These are phyloP conservation scores for Australoheros facetus DNA, from an alignment of 2,797 vertebrate genomes.

Conservation along the genomic window DNA sequence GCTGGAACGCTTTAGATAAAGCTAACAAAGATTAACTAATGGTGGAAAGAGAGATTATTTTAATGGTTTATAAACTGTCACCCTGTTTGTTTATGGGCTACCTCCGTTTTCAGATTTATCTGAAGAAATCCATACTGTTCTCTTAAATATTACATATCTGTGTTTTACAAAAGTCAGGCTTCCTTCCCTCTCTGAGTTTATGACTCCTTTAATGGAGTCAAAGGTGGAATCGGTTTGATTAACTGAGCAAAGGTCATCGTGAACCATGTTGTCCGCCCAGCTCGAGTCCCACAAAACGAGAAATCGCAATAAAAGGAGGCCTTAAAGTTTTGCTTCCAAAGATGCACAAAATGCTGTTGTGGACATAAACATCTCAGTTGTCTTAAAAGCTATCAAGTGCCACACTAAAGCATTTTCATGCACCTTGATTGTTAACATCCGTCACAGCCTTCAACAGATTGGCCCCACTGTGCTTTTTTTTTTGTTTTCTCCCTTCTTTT, in stretches of 20 bases:
- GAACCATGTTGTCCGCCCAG: constrained; percentile 10
- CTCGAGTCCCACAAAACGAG: neutral
- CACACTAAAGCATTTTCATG: constrained; percentile 19
- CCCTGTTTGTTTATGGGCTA: neutral
- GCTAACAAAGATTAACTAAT: neutral
- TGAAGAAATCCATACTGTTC: neutral
- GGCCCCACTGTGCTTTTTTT: neutral
- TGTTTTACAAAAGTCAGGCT: neutral
- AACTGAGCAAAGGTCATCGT: neutral
- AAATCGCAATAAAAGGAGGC: constrained; percentile 31
- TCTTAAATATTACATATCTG: neutral
- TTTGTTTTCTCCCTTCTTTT: neutral
- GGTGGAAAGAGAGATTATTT: constrained; percentile 2
- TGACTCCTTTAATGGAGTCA: neutral
- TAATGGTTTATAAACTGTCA: neutral
- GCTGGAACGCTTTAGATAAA: neutral
- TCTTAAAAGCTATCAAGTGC: constrained; percentile 45
- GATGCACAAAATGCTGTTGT: constrained; percentile 29
- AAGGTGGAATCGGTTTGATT: neutral
- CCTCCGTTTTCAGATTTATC: constrained; percentile 1
- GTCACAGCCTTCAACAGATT: constrained; percentile 38
- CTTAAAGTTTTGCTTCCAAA: constrained; percentile 52
- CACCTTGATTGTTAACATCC: neutral
- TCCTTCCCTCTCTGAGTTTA: neutral
- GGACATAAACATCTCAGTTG: constrained; percentile 38